Evolutionary conservation across 2,888 invertebrate species (phyloP).

Genomic region (Drepanosiphum platanoidis): DNA sequence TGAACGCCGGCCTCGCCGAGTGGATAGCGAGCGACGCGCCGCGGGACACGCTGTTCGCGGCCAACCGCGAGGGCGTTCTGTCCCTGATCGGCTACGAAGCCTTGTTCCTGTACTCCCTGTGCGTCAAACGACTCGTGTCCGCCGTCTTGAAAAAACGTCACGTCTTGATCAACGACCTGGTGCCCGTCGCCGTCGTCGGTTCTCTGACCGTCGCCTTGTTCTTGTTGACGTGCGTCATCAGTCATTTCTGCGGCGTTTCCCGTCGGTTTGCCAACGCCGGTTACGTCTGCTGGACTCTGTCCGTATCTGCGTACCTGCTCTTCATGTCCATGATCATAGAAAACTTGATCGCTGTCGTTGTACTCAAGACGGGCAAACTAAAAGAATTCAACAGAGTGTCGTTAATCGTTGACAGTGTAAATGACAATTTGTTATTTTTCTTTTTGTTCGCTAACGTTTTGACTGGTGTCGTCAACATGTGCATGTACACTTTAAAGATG

Average conservation of each 20-base stretch:
- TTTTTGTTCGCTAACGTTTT: slow-evolving; percentile 63
- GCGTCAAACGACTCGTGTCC: slow-evolving; percentile 72
- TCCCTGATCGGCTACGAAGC: slow-evolving; percentile 87
- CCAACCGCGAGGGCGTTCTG: slow-evolving; percentile 91
- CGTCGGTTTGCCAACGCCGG: slow-evolving; percentile 85
- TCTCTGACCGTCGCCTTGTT: slow-evolving; percentile 68
- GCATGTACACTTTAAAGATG: slow-evolving; percentile 59
- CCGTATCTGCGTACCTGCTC: slow-evolving; percentile 72
- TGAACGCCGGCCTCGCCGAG: slow-evolving; percentile 74
- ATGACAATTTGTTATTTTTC: slow-evolving; percentile 63
- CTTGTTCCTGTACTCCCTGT: slow-evolving; percentile 81
- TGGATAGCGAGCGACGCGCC: slow-evolving; percentile 76
- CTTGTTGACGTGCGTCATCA: slow-evolving; percentile 69
- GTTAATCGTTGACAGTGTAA: slow-evolving; percentile 62
- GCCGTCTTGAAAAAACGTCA: slow-evolving; percentile 43
- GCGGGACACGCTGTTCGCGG: slow-evolving; percentile 75
- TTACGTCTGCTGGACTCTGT: slow-evolving; percentile 81
- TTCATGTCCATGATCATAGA: slow-evolving; percentile 72
- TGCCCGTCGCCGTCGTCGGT: slow-evolving; percentile 63
- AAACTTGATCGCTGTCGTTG: slow-evolving; percentile 68
- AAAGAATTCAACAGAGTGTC: slow-evolving; percentile 42
- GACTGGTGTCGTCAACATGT: slow-evolving; percentile 63
- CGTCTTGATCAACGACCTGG: slow-evolving; percentile 30
- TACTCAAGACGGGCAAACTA: slow-evolving; percentile 13
- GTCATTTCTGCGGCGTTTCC: slow-evolving; percentile 72